Base-by-base conservation (phyloP, 2,797 vertebrate genomes). In the Chaetophractus vellerosus region DNA sequence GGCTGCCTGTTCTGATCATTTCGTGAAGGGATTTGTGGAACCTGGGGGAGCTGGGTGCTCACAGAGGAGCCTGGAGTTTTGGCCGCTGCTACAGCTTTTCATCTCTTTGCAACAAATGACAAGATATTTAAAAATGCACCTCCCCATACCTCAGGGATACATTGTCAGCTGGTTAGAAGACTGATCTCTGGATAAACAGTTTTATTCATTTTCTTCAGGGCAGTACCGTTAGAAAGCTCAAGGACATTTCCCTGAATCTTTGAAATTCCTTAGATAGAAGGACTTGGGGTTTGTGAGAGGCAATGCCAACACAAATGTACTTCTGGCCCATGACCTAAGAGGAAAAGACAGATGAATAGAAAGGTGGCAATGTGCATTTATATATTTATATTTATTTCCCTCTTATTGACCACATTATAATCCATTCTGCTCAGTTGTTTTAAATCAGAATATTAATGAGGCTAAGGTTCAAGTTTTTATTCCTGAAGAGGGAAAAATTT, bases 71-170 rank as follows among this genome's bases (percentile, higher is more conserved):
- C 92, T 59, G 84, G 71, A 78, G 76, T 96, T 97, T 95, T 86
- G 85, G 68, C 96, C 96, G 93, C 78, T 1, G 0, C 74, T 45
- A 78, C 72, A 89, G 88, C 95, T 97, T 94, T 86, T 96, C 94
- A 96, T 75, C 66, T 95, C 95, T 97, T 96, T 91, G 87, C 96
- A 96, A 97, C 95, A 96, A 94, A 93, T 97, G 88, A 97, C 97
- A 97, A 96, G 96, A 96, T 97, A 83, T 93, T 97, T 96, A 91
- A 96, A 96, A 97, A 96, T 84, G 74, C 38, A 93, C 71, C 76
- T 95, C 93, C 84, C 94, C 84, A 15, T 48, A 41, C 72, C 92
- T 97, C 66, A 69, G 81, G 9, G 95, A 93, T 96, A 95, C 85
- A 95, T 96, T 96, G 93, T 97, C 91, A 55, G 94, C 94, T 61